phyloP scores from a whole-genome alignment of 2,888 invertebrate genomes.

The Diadromus collaris region DNA sequence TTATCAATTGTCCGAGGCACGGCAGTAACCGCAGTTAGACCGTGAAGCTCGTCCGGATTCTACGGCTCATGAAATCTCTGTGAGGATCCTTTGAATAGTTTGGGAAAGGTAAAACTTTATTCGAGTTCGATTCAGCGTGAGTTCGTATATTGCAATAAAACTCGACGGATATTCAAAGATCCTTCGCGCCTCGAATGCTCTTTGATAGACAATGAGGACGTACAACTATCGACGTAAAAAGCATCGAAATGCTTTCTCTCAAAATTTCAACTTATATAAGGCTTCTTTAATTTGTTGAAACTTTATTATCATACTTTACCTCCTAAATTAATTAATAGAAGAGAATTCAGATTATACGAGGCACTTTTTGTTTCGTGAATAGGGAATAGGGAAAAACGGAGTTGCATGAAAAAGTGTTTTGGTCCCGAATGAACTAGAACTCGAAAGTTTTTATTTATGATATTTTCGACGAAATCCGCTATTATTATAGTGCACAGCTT shows the following conservation, averaged over 20 bases:
- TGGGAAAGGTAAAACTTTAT: conserved; percentile 39
- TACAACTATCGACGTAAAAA: background rate
- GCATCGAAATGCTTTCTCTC: background rate
- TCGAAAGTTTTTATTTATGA: background rate
- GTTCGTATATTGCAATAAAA: conserved; percentile 36
- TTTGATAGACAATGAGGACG: background rate
- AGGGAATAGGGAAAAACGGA: background rate
- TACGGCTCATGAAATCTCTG: conserved; percentile 43
- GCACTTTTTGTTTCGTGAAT: background rate
- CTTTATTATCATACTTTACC: background rate
- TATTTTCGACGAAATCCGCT: background rate
- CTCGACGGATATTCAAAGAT: background rate
- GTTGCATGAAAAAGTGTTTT: too few species aligned
- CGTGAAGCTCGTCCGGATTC: conserved; percentile 46
- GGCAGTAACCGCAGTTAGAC: conserved; percentile 43
- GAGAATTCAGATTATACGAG: background rate
- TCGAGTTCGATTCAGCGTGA: conserved; percentile 38
- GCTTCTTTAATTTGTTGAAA: background rate
- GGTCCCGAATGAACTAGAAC: background rate
- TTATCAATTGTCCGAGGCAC: conserved; percentile 53
- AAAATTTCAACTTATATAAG: background rate
- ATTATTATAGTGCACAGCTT: background rate
- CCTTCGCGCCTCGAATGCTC: background rate
- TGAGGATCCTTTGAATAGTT: conserved; percentile 52
- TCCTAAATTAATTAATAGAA: background rate